A percentile compares a stretch with the other conserved stretches of the same genome.
Evolutionary conservation across 2,888 invertebrate species (phyloP).

Genomic region (Tenthredo notha): DNA sequence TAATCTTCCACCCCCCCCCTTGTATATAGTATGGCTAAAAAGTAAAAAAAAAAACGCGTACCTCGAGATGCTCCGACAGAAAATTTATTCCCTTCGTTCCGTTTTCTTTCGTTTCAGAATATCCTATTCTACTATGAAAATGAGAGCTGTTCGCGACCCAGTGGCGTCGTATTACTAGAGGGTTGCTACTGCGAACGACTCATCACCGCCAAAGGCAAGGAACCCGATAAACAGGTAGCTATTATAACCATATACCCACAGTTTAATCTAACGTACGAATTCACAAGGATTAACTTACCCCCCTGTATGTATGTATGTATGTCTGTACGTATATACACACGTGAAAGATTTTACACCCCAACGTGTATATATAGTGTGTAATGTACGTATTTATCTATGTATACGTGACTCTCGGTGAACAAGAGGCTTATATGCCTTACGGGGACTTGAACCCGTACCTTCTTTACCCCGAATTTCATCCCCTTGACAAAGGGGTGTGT

Average conservation of each 20-base stretch:
- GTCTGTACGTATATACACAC: too few relatives aligned
- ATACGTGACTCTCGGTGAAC: neutral
- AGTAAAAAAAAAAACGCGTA: neutral
- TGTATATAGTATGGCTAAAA: neutral
- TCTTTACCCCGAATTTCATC: neutral
- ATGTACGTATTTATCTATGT: neutral
- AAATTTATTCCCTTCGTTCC: slow-evolving; percentile 54
- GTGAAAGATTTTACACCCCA: neutral
- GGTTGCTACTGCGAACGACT: slow-evolving; percentile 93
- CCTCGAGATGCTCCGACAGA: neutral
- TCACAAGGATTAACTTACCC: neutral
- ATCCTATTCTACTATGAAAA: slow-evolving; percentile 94
- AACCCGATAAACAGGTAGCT: slow-evolving; percentile 78
- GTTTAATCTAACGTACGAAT: neutral
- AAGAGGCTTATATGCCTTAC: slow-evolving; percentile 9
- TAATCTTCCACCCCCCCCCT: neutral
- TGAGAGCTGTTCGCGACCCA: slow-evolving; percentile 88
- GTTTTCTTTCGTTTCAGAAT: slow-evolving; percentile 85
- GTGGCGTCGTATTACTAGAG: slow-evolving; percentile 91
- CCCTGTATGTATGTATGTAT: neutral
- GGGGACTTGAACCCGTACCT: neutral
- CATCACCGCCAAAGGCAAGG: slow-evolving; percentile 82
- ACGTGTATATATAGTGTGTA: neutral
- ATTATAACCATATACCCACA: neutral
- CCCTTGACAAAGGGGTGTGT: neutral